A percentile compares a stretch with the other conserved stretches of the same genome.
Conservation (phyloP, 2,888 invertebrate genomes). For the Acrobeloides nanus region DNA sequence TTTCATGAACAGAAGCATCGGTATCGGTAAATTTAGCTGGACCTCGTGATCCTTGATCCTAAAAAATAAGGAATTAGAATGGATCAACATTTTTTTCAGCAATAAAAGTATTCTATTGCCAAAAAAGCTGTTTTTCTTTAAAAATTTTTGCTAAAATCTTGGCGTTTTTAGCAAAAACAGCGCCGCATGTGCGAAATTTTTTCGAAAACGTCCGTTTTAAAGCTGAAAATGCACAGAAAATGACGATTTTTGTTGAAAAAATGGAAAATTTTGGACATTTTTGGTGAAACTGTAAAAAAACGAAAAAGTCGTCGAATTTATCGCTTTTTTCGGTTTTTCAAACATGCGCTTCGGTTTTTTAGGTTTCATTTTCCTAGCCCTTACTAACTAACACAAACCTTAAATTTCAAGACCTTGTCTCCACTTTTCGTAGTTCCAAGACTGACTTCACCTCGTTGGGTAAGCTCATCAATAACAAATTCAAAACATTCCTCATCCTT, state of each 20-base stretch:
- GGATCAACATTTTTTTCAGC: no score
- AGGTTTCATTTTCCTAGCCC: slow-evolving; percentile 1
- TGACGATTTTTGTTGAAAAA: neutral
- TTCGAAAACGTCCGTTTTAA: neutral
- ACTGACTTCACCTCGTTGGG: slow-evolving; percentile 21
- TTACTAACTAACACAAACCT: slow-evolving; percentile 20
- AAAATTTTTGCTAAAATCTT: no score
- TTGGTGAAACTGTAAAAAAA: no score
- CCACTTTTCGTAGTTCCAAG: slow-evolving; percentile 34
- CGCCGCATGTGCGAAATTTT: no score
- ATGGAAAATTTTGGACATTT: no score
- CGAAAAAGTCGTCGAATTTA: no score
- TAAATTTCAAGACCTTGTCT: slow-evolving; percentile 48
- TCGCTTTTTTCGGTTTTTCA: no score
- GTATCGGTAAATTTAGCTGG: slow-evolving; percentile 44
- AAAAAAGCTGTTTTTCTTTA: no score
- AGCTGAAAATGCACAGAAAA: neutral
- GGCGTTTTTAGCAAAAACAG: no score
- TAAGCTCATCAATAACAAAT: slow-evolving; percentile 21
- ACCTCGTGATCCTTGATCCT: slow-evolving; percentile 25
- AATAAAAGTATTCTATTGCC: no score
- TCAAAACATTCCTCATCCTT: slow-evolving; percentile 12
- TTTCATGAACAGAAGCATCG: slow-evolving; percentile 45
- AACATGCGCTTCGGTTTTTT: neutral
- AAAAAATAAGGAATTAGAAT: slow-evolving; percentile 4